Evolutionary conservation across 2,113 vertebrate genomes (phyloP).

Genomic region (Alectura lathami): DNA sequence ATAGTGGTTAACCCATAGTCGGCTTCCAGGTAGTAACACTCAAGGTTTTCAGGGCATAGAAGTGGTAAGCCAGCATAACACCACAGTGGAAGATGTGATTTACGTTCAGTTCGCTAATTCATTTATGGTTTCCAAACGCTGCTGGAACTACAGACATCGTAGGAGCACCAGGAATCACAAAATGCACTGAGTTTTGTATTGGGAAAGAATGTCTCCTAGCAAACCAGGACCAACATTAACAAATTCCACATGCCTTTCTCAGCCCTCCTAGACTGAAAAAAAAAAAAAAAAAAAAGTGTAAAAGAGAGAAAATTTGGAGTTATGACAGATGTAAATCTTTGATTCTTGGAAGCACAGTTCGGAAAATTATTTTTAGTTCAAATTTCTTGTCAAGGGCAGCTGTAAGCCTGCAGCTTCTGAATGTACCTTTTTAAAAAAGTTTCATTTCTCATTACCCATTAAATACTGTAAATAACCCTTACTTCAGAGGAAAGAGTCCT

Average conservation of each 20-base stretch:
- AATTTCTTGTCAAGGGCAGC: conserved; percentile 50
- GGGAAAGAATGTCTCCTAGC: not conserved
- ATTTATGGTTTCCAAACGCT: not conserved
- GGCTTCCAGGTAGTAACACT: not conserved
- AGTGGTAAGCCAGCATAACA: rapidly evolving
- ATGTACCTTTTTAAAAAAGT: not conserved
- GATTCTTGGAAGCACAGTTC: conserved; percentile 56
- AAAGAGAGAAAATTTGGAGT: conserved; percentile 16
- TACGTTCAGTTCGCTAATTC: not conserved
- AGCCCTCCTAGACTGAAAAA: not conserved
- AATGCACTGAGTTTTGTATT: not conserved
- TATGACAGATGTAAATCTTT: conserved; percentile 50
- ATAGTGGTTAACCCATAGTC: not conserved
- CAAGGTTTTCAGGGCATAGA: not conserved
- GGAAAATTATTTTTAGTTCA: conserved; percentile 54
- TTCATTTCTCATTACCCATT: conserved; percentile 54
- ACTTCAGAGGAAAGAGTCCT: conserved; percentile 17
- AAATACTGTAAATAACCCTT: conserved; percentile 28
- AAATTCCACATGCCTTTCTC: not conserved
- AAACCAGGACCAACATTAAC: not conserved
- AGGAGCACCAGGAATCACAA: not conserved
- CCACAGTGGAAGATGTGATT: not conserved
- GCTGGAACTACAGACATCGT: not conserved
- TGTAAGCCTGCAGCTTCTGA: conserved; percentile 20
- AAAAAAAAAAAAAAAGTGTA: not conserved